Conservation (phyloP, 2,888 invertebrate genomes). For the Charanyca ferruginea region DNA sequence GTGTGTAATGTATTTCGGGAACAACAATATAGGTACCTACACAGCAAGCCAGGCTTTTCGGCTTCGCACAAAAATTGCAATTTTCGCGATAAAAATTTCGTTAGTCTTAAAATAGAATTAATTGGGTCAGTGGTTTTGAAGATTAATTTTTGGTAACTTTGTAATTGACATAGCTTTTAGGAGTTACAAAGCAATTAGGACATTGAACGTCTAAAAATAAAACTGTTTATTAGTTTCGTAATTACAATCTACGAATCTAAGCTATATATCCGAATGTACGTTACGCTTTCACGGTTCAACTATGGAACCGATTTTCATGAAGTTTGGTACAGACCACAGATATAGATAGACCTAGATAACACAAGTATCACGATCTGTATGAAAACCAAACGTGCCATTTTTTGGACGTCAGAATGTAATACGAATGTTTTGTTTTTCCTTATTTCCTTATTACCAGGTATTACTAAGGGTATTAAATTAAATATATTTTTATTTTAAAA, state of each 20-base stretch:
- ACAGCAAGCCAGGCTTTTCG: background rate
- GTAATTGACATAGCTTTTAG: constrained; percentile 12
- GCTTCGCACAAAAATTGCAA: constrained; percentile 16
- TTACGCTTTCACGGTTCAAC: too few species aligned
- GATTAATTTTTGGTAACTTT: constrained; percentile 11
- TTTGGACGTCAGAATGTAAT: too few species aligned
- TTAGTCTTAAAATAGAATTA: constrained; percentile 10
- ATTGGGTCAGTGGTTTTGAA: constrained; percentile 16
- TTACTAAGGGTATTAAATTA: too few species aligned
- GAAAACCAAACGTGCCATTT: too few species aligned
- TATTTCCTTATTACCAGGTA: too few species aligned
- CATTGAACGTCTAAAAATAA: background rate
- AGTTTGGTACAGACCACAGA: too few species aligned
- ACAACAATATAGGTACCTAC: constrained; percentile 7
- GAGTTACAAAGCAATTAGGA: background rate
- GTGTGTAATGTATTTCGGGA: constrained; percentile 10
- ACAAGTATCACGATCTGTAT: too few species aligned
- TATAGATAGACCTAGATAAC: too few species aligned
- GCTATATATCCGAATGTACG: too few species aligned
- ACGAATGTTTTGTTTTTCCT: too few species aligned
- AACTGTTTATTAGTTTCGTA: background rate
- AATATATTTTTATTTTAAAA: too few species aligned
- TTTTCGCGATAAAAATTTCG: constrained; percentile 13
- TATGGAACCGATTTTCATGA: too few species aligned
- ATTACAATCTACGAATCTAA: background rate